Conservation (phyloP, 2,888 invertebrate genomes). For the Agelastica alni region DNA sequence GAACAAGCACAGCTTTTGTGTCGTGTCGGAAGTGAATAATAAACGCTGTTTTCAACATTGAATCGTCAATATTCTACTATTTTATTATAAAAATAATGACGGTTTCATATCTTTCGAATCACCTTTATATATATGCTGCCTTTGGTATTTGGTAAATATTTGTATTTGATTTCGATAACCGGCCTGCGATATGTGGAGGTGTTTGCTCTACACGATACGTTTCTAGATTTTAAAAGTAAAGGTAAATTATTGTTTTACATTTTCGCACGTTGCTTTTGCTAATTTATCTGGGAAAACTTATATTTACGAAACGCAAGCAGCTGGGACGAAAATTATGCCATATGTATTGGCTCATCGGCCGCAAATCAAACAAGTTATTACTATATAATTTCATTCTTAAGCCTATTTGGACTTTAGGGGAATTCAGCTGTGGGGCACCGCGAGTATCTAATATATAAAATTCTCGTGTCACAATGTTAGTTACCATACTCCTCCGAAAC, state of each 20-base stretch:
- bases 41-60: constrained; percentile 3
- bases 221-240: neutral
- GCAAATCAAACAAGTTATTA: no score
- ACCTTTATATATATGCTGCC: constrained; percentile 22
- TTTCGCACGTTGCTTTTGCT: neutral
- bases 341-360: no score
- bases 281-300: no score
- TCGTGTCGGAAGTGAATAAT: constrained; percentile 6
- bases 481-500: no score
- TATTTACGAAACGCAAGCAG: no score
- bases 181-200: no score
- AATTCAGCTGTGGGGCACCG: no score
- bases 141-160: constrained; percentile 21
- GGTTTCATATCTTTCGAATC: constrained; percentile 17
- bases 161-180: constrained; percentile 5
- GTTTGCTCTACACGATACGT: neutral
- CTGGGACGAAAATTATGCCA: no score
- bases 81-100: constrained; percentile 24
- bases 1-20: constrained; percentile 15
- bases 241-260: neutral
- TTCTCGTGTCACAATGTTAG: no score
- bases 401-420: no score
- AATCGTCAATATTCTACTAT: constrained; percentile 10
- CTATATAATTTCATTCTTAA: no score
- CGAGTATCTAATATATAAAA: no score